Conservation (phyloP, 1,140 invertebrate genomes). For the Apis laboriosa region DNA sequence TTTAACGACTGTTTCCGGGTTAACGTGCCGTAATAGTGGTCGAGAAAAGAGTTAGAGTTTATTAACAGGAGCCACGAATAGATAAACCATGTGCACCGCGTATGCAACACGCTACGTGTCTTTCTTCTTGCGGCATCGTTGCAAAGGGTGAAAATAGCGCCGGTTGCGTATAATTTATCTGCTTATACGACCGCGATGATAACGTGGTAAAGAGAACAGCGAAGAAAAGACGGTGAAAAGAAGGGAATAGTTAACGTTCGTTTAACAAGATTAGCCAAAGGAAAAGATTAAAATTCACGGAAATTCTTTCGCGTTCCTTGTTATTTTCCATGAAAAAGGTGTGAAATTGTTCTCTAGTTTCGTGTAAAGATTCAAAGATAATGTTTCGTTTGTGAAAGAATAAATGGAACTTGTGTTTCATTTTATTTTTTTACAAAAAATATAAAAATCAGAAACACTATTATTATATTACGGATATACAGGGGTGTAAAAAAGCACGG, state of each 20-base stretch:
- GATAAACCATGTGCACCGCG: not conserved
- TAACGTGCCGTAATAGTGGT: not conserved
- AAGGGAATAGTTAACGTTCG: not conserved
- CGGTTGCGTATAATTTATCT: constrained; percentile 24
- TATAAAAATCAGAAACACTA: not conserved
- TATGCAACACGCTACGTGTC: constrained; percentile 3
- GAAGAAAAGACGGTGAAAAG: not conserved
- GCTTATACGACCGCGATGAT: constrained; percentile 7
- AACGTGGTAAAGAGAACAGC: not conserved
- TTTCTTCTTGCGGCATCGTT: not conserved
- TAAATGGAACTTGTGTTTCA: not conserved
- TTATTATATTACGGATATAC: not conserved
- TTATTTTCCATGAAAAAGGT: not conserved
- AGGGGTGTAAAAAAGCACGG: not conserved
- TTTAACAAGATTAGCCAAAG: not conserved
- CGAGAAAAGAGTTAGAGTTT: constrained; percentile 15
- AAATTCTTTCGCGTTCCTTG: too few species aligned
- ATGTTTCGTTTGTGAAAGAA: not conserved
- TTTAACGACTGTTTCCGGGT: constrained; percentile 15
- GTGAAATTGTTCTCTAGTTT: not conserved
- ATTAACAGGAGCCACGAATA: constrained; percentile 41
- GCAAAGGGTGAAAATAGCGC: constrained; percentile 23
- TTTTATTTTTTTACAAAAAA: not conserved
- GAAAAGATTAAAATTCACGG: not conserved
- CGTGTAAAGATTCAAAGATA: not conserved